phyloP scores from a whole-genome alignment of 2,113 vertebrate genomes.

The Thamnophis sirtalis region DNA sequence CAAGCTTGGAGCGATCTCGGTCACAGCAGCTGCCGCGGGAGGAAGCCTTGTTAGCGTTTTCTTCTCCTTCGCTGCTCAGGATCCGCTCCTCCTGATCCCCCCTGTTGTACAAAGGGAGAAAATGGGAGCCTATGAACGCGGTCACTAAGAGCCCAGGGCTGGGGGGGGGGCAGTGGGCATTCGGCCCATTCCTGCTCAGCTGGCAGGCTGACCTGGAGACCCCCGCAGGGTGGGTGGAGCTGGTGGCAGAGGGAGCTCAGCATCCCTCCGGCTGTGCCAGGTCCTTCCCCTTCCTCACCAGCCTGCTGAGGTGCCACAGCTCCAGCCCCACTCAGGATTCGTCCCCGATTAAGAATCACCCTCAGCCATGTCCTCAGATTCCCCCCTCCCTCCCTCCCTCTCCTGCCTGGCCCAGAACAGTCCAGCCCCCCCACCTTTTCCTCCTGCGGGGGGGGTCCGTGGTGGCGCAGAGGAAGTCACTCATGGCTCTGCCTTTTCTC shows the following conservation, averaged over 20 bases:
- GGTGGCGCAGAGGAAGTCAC: neutral
- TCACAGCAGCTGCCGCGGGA: rapidly evolving
- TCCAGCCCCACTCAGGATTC: neutral
- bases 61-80: neutral
- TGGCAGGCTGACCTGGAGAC: neutral
- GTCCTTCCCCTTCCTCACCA: neutral
- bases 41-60: neutral
- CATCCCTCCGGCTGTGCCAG: neutral
- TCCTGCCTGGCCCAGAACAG: neutral
- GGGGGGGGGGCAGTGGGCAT: neutral
- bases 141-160: neutral
- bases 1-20: too few relatives aligned
- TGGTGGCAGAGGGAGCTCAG: neutral
- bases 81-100: neutral
- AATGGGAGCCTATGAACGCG: neutral
- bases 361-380: neutral
- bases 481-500: neutral
- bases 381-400: too few relatives aligned
- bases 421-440: neutral
- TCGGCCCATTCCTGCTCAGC: neutral
- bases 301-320: neutral
- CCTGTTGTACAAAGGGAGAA: neutral
- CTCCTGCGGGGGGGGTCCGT: neutral
- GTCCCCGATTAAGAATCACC: neutral
- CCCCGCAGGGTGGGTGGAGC: neutral